Evolutionary conservation across 2,888 invertebrate species (phyloP), one percentile per base, ranked within the genome.

Genomic region (Noctua janthina): DNA sequence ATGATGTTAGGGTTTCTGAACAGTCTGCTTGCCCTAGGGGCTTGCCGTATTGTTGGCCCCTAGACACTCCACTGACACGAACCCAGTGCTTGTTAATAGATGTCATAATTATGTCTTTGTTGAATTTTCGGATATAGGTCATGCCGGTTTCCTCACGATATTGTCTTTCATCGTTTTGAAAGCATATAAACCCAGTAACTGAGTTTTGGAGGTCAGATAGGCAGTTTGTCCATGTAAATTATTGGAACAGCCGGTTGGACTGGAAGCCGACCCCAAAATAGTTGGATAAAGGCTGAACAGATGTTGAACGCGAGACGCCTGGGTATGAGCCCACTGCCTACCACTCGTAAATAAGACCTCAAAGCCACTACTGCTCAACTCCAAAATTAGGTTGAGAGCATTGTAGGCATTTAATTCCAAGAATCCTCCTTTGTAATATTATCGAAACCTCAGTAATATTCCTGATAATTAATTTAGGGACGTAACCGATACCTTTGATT

Each of bases 401-500:
- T 43, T n/a, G 35, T 23, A 51, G 8, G 43, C 2, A 62, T 75
- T n/a, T 7, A 71, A 83, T 70, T 59, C 43, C 46, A 15, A 10
- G 11, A 70, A 64, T 71, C 29, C 51, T 59, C 64, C 49, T 69
- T 75, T 69, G 68, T 59, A 54, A 51, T 51, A 49, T 35, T 64
- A 69, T 51, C 8, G 43, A 59, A 71, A 70, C 73, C 73, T 51
- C 56, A 64, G 73, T 73, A 64, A 62, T 56, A 69, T 46, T 43
- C 20, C 2, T 35, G 39, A 51, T 82, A 78, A 85, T 86, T 83
- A 78, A 86, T 86, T 76, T 64, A 51, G 51, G 8, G n/a, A 15
- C 64, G 23, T 67, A 78, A 64, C 56, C 67, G 51, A 78, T 82
- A 83, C 67, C 78, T 84, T 73, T 85, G 83, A 86, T 86, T 56